Evolutionary conservation across 2,797 vertebrate genomes (phyloP).

Genomic region (Limnodromus scolopaceus): DNA sequence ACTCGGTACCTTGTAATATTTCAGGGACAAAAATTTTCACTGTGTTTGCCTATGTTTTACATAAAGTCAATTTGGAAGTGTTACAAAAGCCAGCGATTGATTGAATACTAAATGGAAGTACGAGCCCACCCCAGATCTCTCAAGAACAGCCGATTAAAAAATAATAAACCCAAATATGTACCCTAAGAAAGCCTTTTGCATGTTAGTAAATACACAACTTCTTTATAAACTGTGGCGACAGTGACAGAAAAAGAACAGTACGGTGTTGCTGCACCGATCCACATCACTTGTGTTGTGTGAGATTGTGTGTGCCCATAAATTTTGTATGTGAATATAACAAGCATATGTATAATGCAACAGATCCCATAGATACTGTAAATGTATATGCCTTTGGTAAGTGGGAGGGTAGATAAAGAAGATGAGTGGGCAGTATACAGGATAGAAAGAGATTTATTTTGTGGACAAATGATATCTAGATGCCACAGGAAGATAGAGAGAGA

Average conservation of each 20-base stretch:
- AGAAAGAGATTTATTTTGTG: slow-evolving; percentile 69
- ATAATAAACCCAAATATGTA: background rate
- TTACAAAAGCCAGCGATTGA: slow-evolving; percentile 74
- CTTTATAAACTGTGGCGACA: slow-evolving; percentile 39
- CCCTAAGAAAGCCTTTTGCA: background rate
- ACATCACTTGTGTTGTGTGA: slow-evolving; percentile 48
- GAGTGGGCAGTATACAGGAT: slow-evolving; percentile 59
- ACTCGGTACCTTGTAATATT: slow-evolving; percentile 35
- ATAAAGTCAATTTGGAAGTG: slow-evolving; percentile 45
- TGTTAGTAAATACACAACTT: slow-evolving; percentile 35
- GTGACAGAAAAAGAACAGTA: slow-evolving; percentile 56
- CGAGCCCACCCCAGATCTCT: slow-evolving; percentile 47
- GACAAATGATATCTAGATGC: slow-evolving; percentile 55
- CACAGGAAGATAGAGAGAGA: slow-evolving; percentile 15
- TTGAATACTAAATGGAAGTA: slow-evolving; percentile 72
- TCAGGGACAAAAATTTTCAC: slow-evolving; percentile 38
- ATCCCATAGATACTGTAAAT: slow-evolving; percentile 65
- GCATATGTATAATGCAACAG: slow-evolving; percentile 58
- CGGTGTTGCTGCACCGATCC: slow-evolving; percentile 40
- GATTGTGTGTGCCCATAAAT: slow-evolving; percentile 49
- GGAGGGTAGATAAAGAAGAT: slow-evolving; percentile 69
- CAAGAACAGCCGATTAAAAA: slow-evolving; percentile 47
- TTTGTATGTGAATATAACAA: slow-evolving; percentile 55
- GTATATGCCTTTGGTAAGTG: slow-evolving; percentile 56
- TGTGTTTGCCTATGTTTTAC: slow-evolving; percentile 6